phyloP scores from a whole-genome alignment of 2,113 vertebrate species.

The Perognathus longimembris region DNA sequence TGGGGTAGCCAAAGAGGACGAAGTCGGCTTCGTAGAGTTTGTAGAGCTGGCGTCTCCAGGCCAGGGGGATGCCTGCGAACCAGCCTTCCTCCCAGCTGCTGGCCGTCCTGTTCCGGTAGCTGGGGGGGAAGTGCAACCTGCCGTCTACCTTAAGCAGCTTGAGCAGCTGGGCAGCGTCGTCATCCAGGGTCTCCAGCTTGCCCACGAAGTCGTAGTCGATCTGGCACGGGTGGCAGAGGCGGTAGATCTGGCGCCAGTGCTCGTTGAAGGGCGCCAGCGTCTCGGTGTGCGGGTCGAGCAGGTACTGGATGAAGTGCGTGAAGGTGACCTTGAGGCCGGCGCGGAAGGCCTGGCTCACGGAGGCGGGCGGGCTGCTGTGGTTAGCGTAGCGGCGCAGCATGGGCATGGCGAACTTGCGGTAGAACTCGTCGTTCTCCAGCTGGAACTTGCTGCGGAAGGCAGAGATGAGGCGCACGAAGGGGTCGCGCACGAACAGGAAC shows the following conservation, averaged over 20 bases:
- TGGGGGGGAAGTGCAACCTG: slow-evolving; percentile 93
- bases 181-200: slow-evolving; percentile 95
- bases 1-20: slow-evolving; percentile 96
- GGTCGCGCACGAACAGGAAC: slow-evolving; percentile 97
- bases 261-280: slow-evolving; percentile 95
- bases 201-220: slow-evolving; percentile 99
- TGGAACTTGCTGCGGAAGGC: slow-evolving; percentile 98
- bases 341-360: slow-evolving; percentile 92
- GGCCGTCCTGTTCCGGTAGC: slow-evolving; percentile 93
- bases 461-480: slow-evolving; percentile 97
- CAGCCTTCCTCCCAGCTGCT: slow-evolving; percentile 95
- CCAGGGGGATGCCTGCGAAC: slow-evolving; percentile 93
- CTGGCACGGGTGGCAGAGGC: slow-evolving; percentile 98
- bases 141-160: slow-evolving; percentile 93
- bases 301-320: slow-evolving; percentile 95
- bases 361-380: slow-evolving; percentile 89
- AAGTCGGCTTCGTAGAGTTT: slow-evolving; percentile 97
- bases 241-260: slow-evolving; percentile 97
- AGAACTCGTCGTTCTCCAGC: slow-evolving; percentile 95
- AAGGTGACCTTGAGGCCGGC: slow-evolving; percentile 93
- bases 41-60: slow-evolving; percentile 93
- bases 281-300: slow-evolving; percentile 96
- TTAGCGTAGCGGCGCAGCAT: slow-evolving; percentile 94
- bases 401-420: slow-evolving; percentile 91
- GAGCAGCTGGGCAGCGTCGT: slow-evolving; percentile 94